Evolutionary conservation across 1,140 invertebrate species (phyloP), one percentile per base, ranked within the genome.

Genomic region (Lordiphosa collinella): DNA sequence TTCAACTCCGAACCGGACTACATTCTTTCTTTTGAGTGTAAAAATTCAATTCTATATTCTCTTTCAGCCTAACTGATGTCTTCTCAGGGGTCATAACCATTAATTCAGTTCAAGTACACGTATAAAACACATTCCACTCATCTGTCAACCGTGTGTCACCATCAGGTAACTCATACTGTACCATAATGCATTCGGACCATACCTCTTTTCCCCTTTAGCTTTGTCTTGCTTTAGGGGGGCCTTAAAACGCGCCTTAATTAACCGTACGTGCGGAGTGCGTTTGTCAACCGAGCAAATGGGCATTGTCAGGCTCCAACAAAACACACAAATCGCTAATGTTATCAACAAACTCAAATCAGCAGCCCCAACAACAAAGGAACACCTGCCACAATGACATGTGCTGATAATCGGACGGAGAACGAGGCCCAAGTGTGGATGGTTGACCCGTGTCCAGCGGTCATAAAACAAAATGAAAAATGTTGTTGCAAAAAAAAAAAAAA

Each of bases 401-500:
- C 75, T 67, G 63, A 67, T 64, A 37, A 48, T 53, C 69, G 46
- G 52, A 50, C 53, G 52, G 52, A 48, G 59, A 22, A 22, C 38
- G 11, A 46, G 31, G 66, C 56, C 68, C 37, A 38, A 54, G 64
- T 66, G 43, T 38, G 38, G 49, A 51, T 35, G 16, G 18, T 52
- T 71, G 76, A 80, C 78, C 75, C 57, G 61, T 53, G 61, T 59
- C 29, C 53, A 69, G 56, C 64, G 37, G 51, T 64, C 57, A 80
- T 80, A 80, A 80, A 80, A 80, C 75, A 80, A 71, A 76, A 75
- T 82, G 76, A 80, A 64, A 80, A 80, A 82, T 82, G 76, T 80
- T 80, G 75, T 82, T 75, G 76, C 60, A 75, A 65, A 71, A 61
- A 58, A 50, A 51, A 51, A 11, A 48, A 55, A 32, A 40, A 25